Evolutionary conservation across 1,140 invertebrate genomes (phyloP).

Genomic region (Musca vetustissima): DNA sequence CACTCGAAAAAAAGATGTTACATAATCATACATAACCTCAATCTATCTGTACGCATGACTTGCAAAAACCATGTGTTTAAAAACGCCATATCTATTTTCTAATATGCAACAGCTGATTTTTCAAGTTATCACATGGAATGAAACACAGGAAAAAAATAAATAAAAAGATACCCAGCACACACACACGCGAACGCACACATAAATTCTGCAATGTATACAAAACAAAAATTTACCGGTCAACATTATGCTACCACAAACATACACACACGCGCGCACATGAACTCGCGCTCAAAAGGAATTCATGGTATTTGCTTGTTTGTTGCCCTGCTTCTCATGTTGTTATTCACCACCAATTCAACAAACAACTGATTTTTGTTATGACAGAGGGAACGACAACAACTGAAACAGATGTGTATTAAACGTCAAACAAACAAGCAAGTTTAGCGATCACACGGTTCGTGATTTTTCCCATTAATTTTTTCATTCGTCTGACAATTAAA

Average conservation of each 20-base stretch:
- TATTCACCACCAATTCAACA: background rate
- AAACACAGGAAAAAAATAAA: background rate
- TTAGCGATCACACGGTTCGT: conserved; percentile 20
- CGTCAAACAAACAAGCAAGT: conserved; percentile 15
- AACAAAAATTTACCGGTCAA: background rate
- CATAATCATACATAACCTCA: conserved; percentile 8
- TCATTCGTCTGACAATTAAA: no score
- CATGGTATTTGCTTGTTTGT: background rate
- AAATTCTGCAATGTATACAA: conserved; percentile 8
- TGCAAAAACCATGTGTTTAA: background rate
- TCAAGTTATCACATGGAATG: background rate
- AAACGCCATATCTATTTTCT: background rate
- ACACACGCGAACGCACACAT: background rate
- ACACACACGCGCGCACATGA: no score
- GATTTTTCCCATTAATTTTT: background rate
- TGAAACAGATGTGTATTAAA: conserved; percentile 26
- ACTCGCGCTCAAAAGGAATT: conserved; percentile 21
- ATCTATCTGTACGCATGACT: background rate
- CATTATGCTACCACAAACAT: background rate
- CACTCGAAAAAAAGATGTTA: no score
- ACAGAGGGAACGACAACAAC: conserved; percentile 16
- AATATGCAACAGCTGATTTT: background rate
- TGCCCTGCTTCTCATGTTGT: no score
- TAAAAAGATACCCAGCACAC: no score
- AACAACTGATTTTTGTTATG: conserved; percentile 20